Evolutionary conservation across 2,113 vertebrate species (phyloP).

Genomic region (Lagopus leucura): DNA sequence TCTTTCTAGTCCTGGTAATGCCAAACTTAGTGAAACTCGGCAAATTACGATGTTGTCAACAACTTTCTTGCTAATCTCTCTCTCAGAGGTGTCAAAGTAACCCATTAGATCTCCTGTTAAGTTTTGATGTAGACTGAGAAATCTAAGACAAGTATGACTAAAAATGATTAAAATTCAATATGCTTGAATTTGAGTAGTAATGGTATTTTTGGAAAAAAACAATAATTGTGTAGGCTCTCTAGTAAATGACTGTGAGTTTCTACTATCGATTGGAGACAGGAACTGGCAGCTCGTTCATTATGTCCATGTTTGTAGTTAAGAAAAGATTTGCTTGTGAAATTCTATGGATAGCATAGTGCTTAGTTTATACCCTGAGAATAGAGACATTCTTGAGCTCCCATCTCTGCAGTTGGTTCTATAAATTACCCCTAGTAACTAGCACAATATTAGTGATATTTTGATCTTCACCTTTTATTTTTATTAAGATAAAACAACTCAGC

Average conservation of each 20-base stretch:
- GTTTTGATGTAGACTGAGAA: neutral
- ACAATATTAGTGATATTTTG: neutral
- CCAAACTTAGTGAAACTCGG: neutral
- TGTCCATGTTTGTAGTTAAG: neutral
- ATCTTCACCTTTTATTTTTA: slow-evolving; percentile 57
- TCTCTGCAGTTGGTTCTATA: neutral
- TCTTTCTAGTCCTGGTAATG: neutral
- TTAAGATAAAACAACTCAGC: slow-evolving; percentile 66
- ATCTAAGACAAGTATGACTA: neutral
- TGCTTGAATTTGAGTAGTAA: neutral
- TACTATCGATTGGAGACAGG: neutral
- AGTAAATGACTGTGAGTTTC: neutral
- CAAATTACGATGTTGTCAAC: neutral
- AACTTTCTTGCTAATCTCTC: neutral
- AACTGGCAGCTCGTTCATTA: neutral
- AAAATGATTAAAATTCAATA: neutral
- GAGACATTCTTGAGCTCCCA: neutral
- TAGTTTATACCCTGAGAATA: too few relatives aligned
- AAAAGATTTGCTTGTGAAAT: neutral
- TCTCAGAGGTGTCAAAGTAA: neutral
- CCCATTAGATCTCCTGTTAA: neutral
- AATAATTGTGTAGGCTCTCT: neutral
- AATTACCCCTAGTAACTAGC: neutral
- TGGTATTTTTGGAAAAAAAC: neutral
- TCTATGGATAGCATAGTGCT: neutral